phyloP scores from a whole-genome alignment of 2,888 invertebrate genomes.

The Saturnia pavonia region DNA sequence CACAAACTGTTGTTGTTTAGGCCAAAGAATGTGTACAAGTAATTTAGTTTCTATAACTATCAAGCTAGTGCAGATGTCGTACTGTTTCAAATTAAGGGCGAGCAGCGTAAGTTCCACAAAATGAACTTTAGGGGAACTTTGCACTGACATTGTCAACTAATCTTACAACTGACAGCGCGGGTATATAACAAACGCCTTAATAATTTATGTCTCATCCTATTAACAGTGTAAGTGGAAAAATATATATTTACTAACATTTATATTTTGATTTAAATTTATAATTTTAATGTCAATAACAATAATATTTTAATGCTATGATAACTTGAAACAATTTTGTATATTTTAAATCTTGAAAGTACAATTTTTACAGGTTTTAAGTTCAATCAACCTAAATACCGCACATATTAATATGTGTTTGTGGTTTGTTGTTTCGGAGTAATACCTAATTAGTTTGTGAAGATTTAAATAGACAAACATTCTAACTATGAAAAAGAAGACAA shows the following conservation, averaged over 20 bases:
- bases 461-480: neutral
- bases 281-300: too few relatives aligned
- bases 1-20: slow-evolving; percentile 11
- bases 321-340: too few relatives aligned
- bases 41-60: slow-evolving; percentile 71
- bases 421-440: neutral
- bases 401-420: too few relatives aligned
- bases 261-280: neutral
- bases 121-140: slow-evolving; percentile 73
- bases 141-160: slow-evolving; percentile 78
- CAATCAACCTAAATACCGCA: too few relatives aligned
- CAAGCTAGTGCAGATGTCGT: slow-evolving; percentile 74
- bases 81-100: slow-evolving; percentile 78
- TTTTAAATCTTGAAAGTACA: too few relatives aligned
- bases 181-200: slow-evolving; percentile 52
- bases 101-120: slow-evolving; percentile 61
- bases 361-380: too few relatives aligned
- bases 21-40: slow-evolving; percentile 29
- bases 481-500: neutral
- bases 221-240: slow-evolving; percentile 18
- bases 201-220: slow-evolving; percentile 35
- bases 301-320: too few relatives aligned
- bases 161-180: slow-evolving; percentile 63
- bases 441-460: neutral
- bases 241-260: neutral